phyloP scores from a whole-genome alignment of 2,797 vertebrate genomes.

The Diceros bicornis region DNA sequence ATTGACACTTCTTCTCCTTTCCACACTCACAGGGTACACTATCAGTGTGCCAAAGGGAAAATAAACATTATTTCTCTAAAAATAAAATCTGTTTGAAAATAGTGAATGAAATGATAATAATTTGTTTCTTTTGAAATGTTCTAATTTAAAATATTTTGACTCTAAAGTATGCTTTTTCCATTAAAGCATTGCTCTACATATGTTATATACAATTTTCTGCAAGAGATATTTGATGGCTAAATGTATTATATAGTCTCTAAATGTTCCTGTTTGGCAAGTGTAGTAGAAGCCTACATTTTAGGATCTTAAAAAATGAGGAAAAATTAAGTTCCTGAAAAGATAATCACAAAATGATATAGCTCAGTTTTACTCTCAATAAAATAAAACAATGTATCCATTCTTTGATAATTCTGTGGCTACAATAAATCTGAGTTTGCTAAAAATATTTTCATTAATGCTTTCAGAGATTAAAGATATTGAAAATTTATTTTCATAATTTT shows the following conservation, averaged over 20 bases:
- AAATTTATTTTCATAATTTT: constrained; percentile 6
- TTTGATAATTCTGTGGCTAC: not conserved
- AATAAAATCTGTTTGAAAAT: not conserved
- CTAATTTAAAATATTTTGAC: not conserved
- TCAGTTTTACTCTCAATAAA: not conserved
- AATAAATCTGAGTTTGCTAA: not conserved
- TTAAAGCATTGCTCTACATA: not conserved
- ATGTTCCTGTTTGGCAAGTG: not conserved
- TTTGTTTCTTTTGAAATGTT: not conserved
- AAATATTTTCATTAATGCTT: not conserved
- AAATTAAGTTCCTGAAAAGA: not conserved
- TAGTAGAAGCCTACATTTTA: not conserved
- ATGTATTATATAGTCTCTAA: not conserved
- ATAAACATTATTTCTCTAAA: not conserved
- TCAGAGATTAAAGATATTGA: not conserved
- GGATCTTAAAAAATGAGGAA: not conserved
- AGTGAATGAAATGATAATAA: not conserved
- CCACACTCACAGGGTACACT: too few species aligned
- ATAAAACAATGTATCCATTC: not conserved
- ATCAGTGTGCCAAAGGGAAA: not conserved
- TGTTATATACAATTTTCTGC: not conserved
- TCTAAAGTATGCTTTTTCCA: not conserved
- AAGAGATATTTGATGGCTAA: not conserved
- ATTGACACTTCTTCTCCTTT: not conserved
- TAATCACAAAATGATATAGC: not conserved